Evolutionary conservation across 64 coral and sea anemone species (phyloP).

Genomic region (Montipora sp.): DNA sequence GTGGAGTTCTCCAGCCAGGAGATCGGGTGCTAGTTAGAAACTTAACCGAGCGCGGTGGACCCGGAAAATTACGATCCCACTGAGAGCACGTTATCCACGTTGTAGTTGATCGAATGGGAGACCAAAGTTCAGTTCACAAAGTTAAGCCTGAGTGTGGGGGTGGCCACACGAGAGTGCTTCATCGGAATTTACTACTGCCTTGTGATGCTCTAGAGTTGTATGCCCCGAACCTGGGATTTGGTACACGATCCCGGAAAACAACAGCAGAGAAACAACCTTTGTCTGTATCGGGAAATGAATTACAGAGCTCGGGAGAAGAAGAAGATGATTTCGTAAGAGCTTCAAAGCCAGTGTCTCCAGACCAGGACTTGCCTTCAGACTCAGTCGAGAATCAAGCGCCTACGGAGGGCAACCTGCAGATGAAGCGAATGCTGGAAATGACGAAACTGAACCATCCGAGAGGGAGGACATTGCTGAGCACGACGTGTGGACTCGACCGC

Average conservation of each 20-base stretch:
- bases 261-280: background rate
- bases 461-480: background rate
- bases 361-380: background rate
- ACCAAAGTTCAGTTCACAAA: no score
- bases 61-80: no score
- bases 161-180: background rate
- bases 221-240: background rate
- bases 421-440: background rate
- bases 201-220: background rate
- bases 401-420: background rate
- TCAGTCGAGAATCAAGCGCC: conserved; percentile 12
- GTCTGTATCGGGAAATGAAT: background rate
- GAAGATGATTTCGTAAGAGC: background rate
- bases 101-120: no score
- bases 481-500: background rate
- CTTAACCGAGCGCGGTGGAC: no score
- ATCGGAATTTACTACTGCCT: background rate
- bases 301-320: background rate
- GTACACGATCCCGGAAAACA: background rate
- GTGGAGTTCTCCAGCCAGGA: no score
- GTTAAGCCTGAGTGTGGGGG: background rate
- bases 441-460: background rate
- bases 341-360: background rate
- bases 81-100: no score
- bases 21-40: no score